These are phyloP conservation scores for Xanthia icteritia DNA, from an alignment of 2,888 invertebrate genomes.

Conservation along the genomic window DNA sequence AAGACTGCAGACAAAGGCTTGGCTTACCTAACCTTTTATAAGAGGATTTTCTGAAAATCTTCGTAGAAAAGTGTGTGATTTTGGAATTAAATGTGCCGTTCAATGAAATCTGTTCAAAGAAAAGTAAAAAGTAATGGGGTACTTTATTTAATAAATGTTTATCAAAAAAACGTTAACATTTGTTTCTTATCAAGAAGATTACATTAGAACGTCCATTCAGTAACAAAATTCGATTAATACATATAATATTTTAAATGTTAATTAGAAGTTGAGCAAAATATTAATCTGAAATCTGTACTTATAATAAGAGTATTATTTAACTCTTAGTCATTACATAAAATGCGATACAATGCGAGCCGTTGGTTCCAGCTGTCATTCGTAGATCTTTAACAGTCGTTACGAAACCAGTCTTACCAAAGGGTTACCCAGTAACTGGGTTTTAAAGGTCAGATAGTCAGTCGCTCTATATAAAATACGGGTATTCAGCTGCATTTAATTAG, in stretches of 20 bases:
- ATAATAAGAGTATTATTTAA: not conserved
- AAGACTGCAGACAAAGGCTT: conserved; percentile 35
- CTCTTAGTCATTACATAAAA: not conserved
- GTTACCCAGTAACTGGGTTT: too few relatives aligned
- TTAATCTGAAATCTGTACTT: not conserved
- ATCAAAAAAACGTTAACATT: not conserved
- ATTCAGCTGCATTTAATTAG: too few relatives aligned
- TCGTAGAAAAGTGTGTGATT: conserved; percentile 27
- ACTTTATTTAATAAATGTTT: not conserved
- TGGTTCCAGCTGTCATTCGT: too few relatives aligned
- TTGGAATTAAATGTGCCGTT: not conserved
- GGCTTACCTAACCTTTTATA: conserved; percentile 33
- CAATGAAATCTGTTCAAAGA: not conserved
- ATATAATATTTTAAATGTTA: not conserved
- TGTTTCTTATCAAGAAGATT: not conserved
- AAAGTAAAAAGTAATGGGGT: not conserved
- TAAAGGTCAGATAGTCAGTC: too few relatives aligned
- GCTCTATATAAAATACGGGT: too few relatives aligned
- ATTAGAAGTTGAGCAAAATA: not conserved
- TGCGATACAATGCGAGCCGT: too few relatives aligned
- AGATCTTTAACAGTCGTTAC: too few relatives aligned
- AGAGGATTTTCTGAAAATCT: conserved; percentile 35
- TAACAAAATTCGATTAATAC: not conserved
- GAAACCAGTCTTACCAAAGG: too few relatives aligned
- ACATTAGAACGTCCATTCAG: not conserved